Evolutionary conservation across 1,140 invertebrate species (phyloP), one percentile per base, ranked within the genome.

Genomic region (Eufriesea mexicana): DNA sequence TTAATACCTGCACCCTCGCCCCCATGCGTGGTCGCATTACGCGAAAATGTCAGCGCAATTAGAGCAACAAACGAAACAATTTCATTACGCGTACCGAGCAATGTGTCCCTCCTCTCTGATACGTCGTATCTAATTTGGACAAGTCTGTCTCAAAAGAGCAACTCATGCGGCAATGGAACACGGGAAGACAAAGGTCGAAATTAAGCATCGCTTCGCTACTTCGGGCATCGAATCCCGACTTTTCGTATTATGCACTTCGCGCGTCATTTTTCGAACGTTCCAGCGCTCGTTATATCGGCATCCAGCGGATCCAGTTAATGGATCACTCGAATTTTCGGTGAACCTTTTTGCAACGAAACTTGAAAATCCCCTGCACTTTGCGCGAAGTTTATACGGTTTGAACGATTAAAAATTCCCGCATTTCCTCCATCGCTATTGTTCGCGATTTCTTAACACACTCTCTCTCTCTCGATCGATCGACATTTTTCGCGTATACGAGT

Each of bases 1-100:
- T 71, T 79, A 71, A 79, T 79, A 79, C 71, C 47, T 54, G 25
- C 42, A 2, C 42, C 18, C 35, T 66, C 25, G 42, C 49, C 64
- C 16, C 28, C 45, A 8, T 9, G 35, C 23, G 25, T 55, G 47
- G n/a, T 68, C 23, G 57, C 47, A 45, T 77, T 66, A 23, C 47
- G 70, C 35, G 79, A 80, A 66, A 80, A 80, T 66, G 45, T 6
- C 4, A 23, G n/a, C 35, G 66, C 47, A 83, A 78, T 78, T 83
- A 35, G 66, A 42, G 18, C 75, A 42, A 35, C 54, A 78, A 78
- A 78, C 35, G 66, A 47, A 75, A 78, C 66, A 78, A 83, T 71
- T 83, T 83, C 81, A 78, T 83, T 70, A 68, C 45, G 23, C 14
- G 9, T 51, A n/a, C 18, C 54, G 77, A 49, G 54, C 51, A 45